Evolutionary conservation across 2,888 invertebrate species (phyloP).

Genomic region (Pterostichus madidus): DNA sequence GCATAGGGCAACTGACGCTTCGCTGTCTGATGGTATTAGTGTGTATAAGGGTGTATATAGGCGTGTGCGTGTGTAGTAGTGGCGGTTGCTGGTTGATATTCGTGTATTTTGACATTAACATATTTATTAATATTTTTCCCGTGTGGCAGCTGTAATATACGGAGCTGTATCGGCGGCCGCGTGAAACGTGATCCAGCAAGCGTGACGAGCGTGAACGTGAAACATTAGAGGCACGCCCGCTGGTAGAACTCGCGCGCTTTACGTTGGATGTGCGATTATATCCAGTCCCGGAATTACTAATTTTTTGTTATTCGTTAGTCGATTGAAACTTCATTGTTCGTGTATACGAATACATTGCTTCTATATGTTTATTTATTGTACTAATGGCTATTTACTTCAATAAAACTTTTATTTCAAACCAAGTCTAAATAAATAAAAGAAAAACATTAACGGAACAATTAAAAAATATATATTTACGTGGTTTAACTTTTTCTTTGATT

Average conservation of each 20-base stretch:
- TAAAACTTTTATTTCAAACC: too few species aligned
- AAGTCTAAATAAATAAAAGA: too few species aligned
- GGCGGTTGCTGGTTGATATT: constrained; percentile 50
- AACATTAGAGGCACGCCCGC: constrained; percentile 37
- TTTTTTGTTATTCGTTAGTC: constrained; percentile 7
- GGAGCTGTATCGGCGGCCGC: constrained; percentile 43
- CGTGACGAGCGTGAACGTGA: constrained; percentile 59
- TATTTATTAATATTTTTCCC: constrained; percentile 62
- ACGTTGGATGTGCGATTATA: constrained; percentile 17
- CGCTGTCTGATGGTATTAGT: neutral
- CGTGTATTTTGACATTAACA: constrained; percentile 62
- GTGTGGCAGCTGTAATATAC: constrained; percentile 60
- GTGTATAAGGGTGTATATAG: neutral
- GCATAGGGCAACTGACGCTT: constrained; percentile 35
- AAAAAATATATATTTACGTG: too few species aligned
- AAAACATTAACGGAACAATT: too few species aligned
- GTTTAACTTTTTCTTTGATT: too few species aligned
- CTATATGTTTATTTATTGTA: too few species aligned
- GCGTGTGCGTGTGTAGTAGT: constrained; percentile 15
- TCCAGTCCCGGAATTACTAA: neutral
- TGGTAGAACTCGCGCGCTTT: neutral
- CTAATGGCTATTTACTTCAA: too few species aligned
- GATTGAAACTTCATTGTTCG: neutral
- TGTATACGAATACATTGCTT: too few species aligned
- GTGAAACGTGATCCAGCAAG: constrained; percentile 57